phyloP scores from a whole-genome alignment of 1,140 invertebrate genomes.

The Brachystomella parvula region DNA sequence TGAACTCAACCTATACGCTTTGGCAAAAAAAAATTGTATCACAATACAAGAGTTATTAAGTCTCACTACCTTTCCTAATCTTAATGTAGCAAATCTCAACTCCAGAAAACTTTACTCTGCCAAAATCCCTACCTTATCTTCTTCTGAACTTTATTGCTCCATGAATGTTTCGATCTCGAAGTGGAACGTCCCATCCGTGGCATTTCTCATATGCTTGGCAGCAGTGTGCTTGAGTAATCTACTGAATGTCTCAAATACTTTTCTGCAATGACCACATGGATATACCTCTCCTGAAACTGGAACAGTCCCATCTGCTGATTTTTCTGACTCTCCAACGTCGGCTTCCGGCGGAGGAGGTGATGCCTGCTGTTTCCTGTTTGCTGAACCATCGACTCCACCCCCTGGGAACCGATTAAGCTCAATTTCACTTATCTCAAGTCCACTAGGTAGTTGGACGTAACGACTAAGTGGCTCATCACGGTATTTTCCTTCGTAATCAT shows the following conservation, averaged over 20 bases:
- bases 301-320: background rate
- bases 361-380: background rate
- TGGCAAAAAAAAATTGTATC: background rate
- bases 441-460: background rate
- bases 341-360: background rate
- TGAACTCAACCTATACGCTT: background rate
- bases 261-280: background rate
- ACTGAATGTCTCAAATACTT: background rate
- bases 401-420: too few species aligned
- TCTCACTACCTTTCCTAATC: background rate
- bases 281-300: background rate
- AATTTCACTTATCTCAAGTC: constrained; percentile 3
- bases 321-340: background rate
- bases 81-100: background rate
- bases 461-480: background rate
- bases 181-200: background rate
- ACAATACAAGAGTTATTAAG: background rate
- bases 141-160: background rate
- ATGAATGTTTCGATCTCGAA: background rate
- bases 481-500: background rate
- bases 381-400: background rate
- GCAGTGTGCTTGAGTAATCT: background rate
- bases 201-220: background rate
- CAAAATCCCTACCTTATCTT: background rate
- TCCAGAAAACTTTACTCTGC: too few species aligned